Evolutionary conservation across 92 coral and sea anemone genomes (phyloP), one percentile per base, ranked within the genome.

Genomic region (Muricea muricata): DNA sequence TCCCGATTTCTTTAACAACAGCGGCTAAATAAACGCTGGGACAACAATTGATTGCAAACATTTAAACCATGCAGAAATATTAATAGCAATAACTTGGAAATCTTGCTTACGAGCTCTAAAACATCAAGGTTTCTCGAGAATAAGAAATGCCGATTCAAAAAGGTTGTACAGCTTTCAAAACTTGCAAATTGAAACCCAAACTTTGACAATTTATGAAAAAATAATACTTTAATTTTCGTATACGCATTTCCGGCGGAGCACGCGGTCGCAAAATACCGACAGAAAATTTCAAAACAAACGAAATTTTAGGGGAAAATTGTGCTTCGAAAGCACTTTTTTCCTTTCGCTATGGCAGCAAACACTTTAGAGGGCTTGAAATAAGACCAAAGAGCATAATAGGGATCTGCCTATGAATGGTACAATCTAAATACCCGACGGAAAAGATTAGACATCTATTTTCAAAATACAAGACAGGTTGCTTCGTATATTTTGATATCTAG

Each of bases 241-340:
- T 77, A 56, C 82, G 82, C 82, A 77, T 21, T 77, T 77, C 82
- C 82, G 58, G 82, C 40, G 9, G 30, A 56, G 7, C 68, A 55
- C 68, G 66, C 46, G 68, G 68, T 57, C n/a, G n/a, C n/a, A 33
- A 34, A 24, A 77, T 13, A 42, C 68, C 82, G 28, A 25, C 47
- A 5, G 30, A 28, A 33, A 30, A 14, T 35, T 32, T 37, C 82
- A 77, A 77, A 77, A 77, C 82, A 77, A 77, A 77, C 25, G 45
- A 17, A 50, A 30, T 24, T 12, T 10, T 23, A 1, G 47, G 11
- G 17, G 10, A 6, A 60, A 60, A 24, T 24, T 24, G n/a, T 24
- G 68, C 68, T 60, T 60, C 17, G 33, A 24, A 60, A 60, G 68
- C 68, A 60, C 68, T 6, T 60, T 60, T 28, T 60, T 17, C 0